These are phyloP conservation scores for Okapia johnstoni DNA, from an alignment of 2,113 vertebrate species.

Conservation along the genomic window DNA sequence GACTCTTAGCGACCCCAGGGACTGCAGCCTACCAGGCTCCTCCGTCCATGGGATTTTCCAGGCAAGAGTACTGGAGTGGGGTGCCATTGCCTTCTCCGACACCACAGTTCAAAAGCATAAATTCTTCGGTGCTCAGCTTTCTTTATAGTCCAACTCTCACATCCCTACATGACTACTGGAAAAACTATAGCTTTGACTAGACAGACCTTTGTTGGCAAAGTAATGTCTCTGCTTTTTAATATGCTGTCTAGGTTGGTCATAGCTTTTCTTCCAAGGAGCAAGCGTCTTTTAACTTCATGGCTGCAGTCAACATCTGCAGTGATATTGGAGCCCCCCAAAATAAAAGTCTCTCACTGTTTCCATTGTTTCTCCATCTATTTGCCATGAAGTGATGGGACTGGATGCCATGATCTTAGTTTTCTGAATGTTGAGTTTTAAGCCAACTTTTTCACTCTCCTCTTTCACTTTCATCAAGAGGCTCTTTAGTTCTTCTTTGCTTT, in stretches of 20 bases:
- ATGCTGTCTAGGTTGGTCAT: background rate
- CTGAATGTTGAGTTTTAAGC: background rate
- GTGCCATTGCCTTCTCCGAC: no score
- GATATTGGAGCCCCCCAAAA: background rate
- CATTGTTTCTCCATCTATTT: background rate
- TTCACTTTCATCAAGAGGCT: background rate
- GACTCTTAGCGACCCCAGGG: no score
- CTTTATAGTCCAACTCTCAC: background rate
- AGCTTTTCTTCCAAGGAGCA: background rate
- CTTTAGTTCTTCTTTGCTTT: background rate
- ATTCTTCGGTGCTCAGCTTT: background rate
- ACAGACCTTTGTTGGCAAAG: background rate
- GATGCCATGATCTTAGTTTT: background rate
- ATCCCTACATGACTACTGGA: background rate
- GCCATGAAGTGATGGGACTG: background rate
- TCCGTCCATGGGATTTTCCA: no score
- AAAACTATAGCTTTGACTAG: background rate
- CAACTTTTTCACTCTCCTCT: background rate
- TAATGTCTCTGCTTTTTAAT: background rate
- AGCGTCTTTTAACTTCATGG: background rate
- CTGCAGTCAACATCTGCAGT: background rate
- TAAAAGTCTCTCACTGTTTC: background rate
- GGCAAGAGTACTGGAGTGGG: no score
- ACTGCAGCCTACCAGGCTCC: no score
- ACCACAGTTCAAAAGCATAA: background rate